Evolutionary conservation across 2,888 invertebrate genomes (phyloP), one percentile per base, ranked within the genome.

Genomic region (Steinernema carpocapsae): DNA sequence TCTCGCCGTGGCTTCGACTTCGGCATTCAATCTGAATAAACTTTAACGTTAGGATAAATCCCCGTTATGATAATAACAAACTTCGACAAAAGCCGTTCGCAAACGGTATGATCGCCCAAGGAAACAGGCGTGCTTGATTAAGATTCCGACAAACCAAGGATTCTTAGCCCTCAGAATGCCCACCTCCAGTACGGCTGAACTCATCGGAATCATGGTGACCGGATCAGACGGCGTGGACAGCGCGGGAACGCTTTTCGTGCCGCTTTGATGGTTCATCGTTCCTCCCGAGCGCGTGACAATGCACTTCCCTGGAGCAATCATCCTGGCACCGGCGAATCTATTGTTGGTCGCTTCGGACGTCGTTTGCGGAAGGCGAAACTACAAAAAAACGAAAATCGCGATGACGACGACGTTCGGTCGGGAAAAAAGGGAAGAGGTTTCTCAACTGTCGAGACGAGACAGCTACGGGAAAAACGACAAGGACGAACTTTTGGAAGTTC

Each of bases 11-110:
- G 56, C 14, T 24, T 12, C 56, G 56, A 12, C n/a, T 26, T 56
- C 56, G 56, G 56, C 22, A 56, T 19, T 56, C 56, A 6, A 56
- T 24, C 56, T 56, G 56, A n/a, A n/a, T n/a, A 22, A 56, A 6
- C 56, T 6, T 12, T 1, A 6, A 19, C 14, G 56, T 19, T 56
- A 12, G 22, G 26, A 56, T 3, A 56, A n/a, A n/a, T n/a, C n/a
- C n/a, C n/a, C n/a, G 6, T 6, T 12, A 24, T 43, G 43, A 43
- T 43, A 43, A 43, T 7, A 43, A 43, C 14, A 22, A 56, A 64
- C 64, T 32, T 26, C 32, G 32, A 64, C 29, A 26, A 32, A 64
- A 29, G 64, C 64, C 17, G 64, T 32, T 29, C 64, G 29, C 17
- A 64, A 32, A 10, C 29, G 64, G 17, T 29, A n/a, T 7, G 17